Evolutionary conservation across 2,797 vertebrate genomes (phyloP), one percentile per base, ranked within the genome.

Genomic region (Erethizon dorsatum): DNA sequence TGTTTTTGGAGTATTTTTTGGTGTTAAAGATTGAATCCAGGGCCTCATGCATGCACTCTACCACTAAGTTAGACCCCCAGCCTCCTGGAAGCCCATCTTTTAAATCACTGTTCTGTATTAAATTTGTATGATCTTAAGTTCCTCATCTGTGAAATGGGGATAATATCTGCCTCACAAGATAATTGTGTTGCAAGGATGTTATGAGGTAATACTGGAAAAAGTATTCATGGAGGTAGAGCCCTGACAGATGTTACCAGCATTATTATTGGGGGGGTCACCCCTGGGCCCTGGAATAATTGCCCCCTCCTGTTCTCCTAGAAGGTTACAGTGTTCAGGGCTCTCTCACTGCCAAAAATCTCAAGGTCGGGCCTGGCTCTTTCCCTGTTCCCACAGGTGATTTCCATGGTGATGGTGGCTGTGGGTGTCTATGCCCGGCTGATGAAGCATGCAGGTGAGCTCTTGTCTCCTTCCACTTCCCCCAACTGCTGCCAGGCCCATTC

Each of bases 401-500:
- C 99, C 33, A 91, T 99, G 98, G 98, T 99, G 96, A 98, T 99
- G 99, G 98, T 99, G 97, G 98, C 98, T 0, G 99, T 99, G 47
- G 99, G 99, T 0, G 98, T 99, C 67, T 99, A 99, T 0, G 99
- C 99, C 9, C 99, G 99, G 82, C 97, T 99, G 88, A 98, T 98
- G 98, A 99, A 99, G 97, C 99, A 99, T 0, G 99, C 99, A 98
- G 99, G 99, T 99, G 98, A 98, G 98, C 83, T 73, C 2, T 4
- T 18, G 22, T 10, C 94, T n/a, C 47, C 47, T 20, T 54, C 45
- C 1, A 1, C 24, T 59, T 57, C 57, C 52, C 54, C 13, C 1
- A 10, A 37, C 65, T 57, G 31, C 47, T 8, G 17, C 50, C 45
- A 37, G 24, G 17, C 24, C 33, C 69, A 50, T 47, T 33, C 52